Base-by-base conservation (phyloP, 1,140 invertebrate genomes). In the Onthophagus taurus region DNA sequence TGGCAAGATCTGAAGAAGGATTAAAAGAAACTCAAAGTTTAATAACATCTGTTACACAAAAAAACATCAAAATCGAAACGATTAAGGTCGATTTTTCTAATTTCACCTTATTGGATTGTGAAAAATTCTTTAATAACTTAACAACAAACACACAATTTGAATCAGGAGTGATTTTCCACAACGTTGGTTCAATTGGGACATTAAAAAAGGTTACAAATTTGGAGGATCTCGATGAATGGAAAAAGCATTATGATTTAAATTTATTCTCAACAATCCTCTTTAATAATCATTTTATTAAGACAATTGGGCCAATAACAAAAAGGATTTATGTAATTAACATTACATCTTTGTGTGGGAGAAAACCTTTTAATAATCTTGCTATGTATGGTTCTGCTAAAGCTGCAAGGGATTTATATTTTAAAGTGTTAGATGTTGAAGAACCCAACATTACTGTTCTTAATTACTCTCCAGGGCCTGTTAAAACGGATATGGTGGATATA, bases 401-500 rank as follows among this genome's bases (percentile, higher is more conserved):
- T 11, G 83, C 87, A n/a, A 69, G 92, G 37, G 89, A 96, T 57
- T 88, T 94, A 78, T 90, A 83, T 60, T 93, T 97, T 57, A 80
- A 78, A 58, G 80, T 84, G 20, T 68, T 98, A 33, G 89, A 89
- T 6, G 64, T 75, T 19, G 94, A 98, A 70, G 77, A 85, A 51
- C 76, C 78, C 11, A 58, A 76, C 16, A 67, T 91, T 0, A 69
- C 78, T 43, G 81, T 96, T 7, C 63, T 98, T 2, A 95, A 83
- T 66, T 98, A 97, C 69, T 83, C 91, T 3, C 94, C 94, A 1
- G 93, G 94, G 17, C 89, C 92, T 3, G 83, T 97, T 2, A 75
- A 90, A 48, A 97, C 92, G 0, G 80, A 88, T 35, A 97, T 97
- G 90, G 78, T 83, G 26, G 60, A 77, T n/a, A 68, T 72, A 52